Conservation (phyloP, 2,113 vertebrate genomes). For the Calidris pygmaea region DNA sequence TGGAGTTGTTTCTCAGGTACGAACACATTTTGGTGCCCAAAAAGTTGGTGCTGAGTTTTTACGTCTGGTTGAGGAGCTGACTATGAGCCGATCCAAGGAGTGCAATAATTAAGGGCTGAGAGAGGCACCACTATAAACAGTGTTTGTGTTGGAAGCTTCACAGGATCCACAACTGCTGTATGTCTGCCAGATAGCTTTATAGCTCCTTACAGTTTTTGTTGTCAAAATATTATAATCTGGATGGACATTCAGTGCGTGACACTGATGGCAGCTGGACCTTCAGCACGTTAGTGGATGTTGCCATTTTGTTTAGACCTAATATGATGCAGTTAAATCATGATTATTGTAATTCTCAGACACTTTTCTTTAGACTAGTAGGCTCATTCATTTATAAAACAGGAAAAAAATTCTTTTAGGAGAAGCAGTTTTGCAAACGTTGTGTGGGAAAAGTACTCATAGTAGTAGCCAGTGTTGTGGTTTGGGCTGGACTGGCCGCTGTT, state of each 20-base stretch:
- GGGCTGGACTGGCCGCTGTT: background rate
- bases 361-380: background rate
- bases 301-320: background rate
- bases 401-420: background rate
- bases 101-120: background rate
- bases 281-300: rapidly evolving
- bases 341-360: background rate
- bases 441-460: background rate
- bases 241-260: rapidly evolving
- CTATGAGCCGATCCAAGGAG: rapidly evolving
- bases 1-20: background rate
- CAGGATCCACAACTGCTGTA: background rate
- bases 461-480: background rate
- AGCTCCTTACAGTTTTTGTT: background rate
- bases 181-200: background rate
- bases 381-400: background rate
- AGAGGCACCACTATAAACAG: background rate
- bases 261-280: background rate
- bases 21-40: background rate
- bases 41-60: background rate
- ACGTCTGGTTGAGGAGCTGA: background rate
- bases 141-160: background rate
- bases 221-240: background rate
- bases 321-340: background rate
- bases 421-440: background rate